These are phyloP conservation scores for Brachionus manjavacas DNA, from an alignment of 1,140 invertebrate genomes.

Conservation along the genomic window DNA sequence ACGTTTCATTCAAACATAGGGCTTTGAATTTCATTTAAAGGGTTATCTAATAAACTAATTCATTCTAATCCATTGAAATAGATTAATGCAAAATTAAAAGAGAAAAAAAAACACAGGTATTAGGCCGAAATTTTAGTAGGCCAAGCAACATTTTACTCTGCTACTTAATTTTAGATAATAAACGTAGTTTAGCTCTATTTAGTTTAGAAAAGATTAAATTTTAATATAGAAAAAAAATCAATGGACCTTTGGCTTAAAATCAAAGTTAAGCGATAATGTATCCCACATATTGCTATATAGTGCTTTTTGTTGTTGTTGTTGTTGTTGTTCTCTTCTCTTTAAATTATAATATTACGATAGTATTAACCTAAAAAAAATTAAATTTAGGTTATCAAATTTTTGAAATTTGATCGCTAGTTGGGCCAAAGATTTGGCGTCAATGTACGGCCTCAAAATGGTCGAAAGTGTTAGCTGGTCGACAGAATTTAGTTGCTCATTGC, in stretches of 20 bases:
- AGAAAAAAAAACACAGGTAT: slow-evolving; percentile 25
- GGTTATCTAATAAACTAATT: slow-evolving; percentile 33
- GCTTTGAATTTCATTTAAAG: slow-evolving; percentile 28
- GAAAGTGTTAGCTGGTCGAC: neutral
- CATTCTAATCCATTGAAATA: slow-evolving; percentile 35
- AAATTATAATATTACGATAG: neutral
- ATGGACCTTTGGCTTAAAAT: neutral
- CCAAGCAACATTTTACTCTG: neutral
- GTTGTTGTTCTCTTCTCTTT: neutral
- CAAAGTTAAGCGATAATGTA: slow-evolving; percentile 23
- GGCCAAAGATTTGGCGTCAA: neutral
- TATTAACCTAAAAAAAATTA: neutral
- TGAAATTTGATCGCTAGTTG: neutral
- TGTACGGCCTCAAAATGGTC: neutral
- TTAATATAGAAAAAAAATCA: neutral
- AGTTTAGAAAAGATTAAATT: slow-evolving; percentile 17
- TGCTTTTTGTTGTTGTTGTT: too few relatives aligned
- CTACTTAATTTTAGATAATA: slow-evolving; percentile 37
- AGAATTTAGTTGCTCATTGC: too few relatives aligned
- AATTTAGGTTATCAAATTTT: slow-evolving; percentile 28
- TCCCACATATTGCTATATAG: too few relatives aligned
- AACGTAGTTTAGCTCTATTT: neutral
- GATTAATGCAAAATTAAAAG: slow-evolving; percentile 24
- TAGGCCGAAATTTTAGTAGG: neutral
- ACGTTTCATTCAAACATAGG: neutral